Conservation (phyloP, 2,797 vertebrate genomes). For the Cryptoprocta ferox region DNA sequence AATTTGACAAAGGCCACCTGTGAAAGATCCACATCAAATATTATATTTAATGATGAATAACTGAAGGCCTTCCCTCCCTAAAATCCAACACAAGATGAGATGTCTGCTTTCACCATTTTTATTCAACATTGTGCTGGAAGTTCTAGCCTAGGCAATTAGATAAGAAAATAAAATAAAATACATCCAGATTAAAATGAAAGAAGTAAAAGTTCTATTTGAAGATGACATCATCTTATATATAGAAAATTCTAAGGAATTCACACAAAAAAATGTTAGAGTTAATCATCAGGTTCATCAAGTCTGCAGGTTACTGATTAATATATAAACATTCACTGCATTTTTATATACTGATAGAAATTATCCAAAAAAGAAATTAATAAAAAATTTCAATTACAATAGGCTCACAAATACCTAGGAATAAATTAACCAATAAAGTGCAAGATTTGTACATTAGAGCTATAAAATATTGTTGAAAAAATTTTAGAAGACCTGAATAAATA, state of each 20-base stretch:
- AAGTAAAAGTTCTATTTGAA: not conserved
- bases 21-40: not conserved
- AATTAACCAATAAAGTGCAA: not conserved
- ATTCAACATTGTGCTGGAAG: not conserved
- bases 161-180: not conserved
- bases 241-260: not conserved
- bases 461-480: not conserved
- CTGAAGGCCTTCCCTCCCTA: not conserved
- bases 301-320: not conserved
- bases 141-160: not conserved
- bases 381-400: not conserved
- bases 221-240: not conserved
- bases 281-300: not conserved
- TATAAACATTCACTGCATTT: not conserved
- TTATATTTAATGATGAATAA: not conserved
- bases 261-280: not conserved
- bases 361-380: not conserved
- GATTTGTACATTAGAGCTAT: not conserved
- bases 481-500: not conserved
- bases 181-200: not conserved
- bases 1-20: not conserved
- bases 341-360: not conserved
- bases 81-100: not conserved
- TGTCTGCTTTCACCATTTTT: not conserved
- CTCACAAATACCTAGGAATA: not conserved